Conservation (phyloP, 2,113 vertebrate species). For the Tyto alba region DNA sequence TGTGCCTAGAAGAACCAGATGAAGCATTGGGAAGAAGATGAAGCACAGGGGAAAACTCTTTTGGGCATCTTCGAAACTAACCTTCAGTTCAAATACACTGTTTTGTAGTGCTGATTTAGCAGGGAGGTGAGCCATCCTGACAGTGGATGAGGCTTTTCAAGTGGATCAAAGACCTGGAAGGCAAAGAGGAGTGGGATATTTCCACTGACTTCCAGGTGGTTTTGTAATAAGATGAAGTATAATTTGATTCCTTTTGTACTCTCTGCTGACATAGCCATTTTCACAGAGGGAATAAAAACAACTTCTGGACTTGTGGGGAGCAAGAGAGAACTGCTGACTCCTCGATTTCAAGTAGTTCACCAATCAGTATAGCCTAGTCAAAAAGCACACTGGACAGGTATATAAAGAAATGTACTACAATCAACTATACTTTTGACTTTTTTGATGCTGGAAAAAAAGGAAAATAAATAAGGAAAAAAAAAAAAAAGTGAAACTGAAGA, state of each 20-base stretch:
- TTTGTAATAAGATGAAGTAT: constrained; percentile 41
- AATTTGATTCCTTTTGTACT: constrained; percentile 52
- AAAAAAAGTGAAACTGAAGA: background rate
- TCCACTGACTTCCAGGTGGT: constrained; percentile 22
- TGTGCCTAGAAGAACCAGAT: background rate
- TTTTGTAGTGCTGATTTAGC: background rate
- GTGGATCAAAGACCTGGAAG: constrained; percentile 46
- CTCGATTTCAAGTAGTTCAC: background rate
- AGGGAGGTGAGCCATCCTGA: constrained; percentile 1
- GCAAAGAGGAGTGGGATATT: constrained; percentile 28
- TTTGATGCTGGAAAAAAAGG: background rate
- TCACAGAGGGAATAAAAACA: constrained; percentile 42
- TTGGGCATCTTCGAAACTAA: background rate
- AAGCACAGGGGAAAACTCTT: background rate
- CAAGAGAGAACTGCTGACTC: constrained; percentile 30
- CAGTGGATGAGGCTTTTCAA: constrained; percentile 37
- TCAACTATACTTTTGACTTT: background rate
- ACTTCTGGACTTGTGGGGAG: constrained; percentile 21
- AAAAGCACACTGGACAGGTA: background rate
- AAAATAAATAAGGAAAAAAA: background rate
- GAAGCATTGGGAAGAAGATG: background rate
- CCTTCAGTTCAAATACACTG: background rate
- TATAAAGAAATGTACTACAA: background rate
- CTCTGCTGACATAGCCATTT: constrained; percentile 40
- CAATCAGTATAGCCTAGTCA: background rate